A percentile compares a stretch with the other conserved stretches of the same genome.
Conservation (phyloP, 2,888 invertebrate genomes). For the Rhorus exstirpatorius region DNA sequence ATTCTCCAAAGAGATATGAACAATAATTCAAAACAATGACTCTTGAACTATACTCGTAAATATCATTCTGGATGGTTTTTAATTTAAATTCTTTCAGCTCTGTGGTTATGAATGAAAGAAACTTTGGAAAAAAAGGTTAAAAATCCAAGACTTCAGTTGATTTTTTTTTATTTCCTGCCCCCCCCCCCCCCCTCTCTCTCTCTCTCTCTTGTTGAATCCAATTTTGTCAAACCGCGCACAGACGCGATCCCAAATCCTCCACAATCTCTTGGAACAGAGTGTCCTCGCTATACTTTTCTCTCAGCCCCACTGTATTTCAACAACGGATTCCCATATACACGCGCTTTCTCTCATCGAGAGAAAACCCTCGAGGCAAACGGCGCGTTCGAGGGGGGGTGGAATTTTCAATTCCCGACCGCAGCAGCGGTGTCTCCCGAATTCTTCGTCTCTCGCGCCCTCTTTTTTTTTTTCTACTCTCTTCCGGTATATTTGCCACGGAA, state of each 20-base stretch:
- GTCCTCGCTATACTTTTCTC: conserved; percentile 6
- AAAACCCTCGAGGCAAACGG: conserved; percentile 61
- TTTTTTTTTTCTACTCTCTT: not conserved
- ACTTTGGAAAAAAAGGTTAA: conserved; percentile 12
- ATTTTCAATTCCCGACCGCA: conserved; percentile 69
- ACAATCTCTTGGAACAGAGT: conserved; percentile 36
- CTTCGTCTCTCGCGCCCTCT: conserved; percentile 24
- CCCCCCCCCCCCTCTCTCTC: not conserved
- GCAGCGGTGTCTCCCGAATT: conserved; percentile 30
- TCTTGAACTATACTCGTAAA: not conserved
- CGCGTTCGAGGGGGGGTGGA: conserved; percentile 60
- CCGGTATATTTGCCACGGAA: conserved; percentile 29
- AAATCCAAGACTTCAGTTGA: conserved; percentile 55
- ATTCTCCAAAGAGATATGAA: not conserved
- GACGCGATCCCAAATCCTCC: conserved; percentile 36
- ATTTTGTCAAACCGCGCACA: conserved; percentile 55
- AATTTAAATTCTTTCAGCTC: not conserved
- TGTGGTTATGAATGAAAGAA: not conserved
- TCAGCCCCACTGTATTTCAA: conserved; percentile 11
- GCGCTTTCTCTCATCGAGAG: conserved; percentile 53
- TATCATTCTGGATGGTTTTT: not conserved
- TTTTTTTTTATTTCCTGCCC: conserved; percentile 21
- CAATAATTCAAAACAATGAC: not conserved
- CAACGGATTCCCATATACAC: conserved; percentile 5
- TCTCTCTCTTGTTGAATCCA: conserved; percentile 56